Evolutionary conservation across 2,797 vertebrate genomes (phyloP).

Genomic region (Gymnothorax reevesii): DNA sequence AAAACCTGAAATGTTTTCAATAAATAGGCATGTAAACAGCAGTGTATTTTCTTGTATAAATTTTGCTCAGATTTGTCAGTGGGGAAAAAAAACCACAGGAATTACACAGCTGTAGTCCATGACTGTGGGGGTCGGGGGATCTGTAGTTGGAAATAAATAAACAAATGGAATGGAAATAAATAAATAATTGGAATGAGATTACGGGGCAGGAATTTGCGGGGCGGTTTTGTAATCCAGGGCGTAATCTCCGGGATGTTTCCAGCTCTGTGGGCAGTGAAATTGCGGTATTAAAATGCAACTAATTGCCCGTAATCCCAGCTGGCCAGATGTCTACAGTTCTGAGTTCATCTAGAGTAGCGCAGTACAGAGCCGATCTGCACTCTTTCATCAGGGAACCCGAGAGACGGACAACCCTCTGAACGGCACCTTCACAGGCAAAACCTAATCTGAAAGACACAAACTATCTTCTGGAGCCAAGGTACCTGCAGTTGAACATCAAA

Average conservation of each 20-base stretch:
- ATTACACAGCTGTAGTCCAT: conserved; percentile 48
- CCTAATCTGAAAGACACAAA: not conserved
- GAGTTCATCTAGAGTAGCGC: not conserved
- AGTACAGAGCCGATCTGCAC: not conserved
- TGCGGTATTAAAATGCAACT: conserved; percentile 66
- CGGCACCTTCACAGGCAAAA: not conserved
- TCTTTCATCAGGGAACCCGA: not conserved
- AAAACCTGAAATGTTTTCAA: not conserved
- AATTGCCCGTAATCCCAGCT: conserved; percentile 70
- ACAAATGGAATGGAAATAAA: conserved; percentile 31
- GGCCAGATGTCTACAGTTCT: conserved; percentile 64
- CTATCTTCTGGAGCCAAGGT: not conserved
- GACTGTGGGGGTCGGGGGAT: conserved; percentile 13
- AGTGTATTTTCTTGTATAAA: not conserved
- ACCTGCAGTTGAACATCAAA: not conserved
- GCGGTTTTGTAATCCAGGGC: conserved; percentile 43
- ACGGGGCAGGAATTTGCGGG: conserved; percentile 38
- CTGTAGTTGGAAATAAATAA: conserved; percentile 32
- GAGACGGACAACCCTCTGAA: not conserved
- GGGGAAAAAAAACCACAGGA: conserved; percentile 33
- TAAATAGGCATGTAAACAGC: not conserved
- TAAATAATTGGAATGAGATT: conserved; percentile 44
- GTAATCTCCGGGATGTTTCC: conserved; percentile 43
- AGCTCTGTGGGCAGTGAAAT: conserved; percentile 27
- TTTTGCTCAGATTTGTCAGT: conserved; percentile 19